Conservation (phyloP, 2,113 vertebrate genomes). For the Gymnarchus niloticus region DNA sequence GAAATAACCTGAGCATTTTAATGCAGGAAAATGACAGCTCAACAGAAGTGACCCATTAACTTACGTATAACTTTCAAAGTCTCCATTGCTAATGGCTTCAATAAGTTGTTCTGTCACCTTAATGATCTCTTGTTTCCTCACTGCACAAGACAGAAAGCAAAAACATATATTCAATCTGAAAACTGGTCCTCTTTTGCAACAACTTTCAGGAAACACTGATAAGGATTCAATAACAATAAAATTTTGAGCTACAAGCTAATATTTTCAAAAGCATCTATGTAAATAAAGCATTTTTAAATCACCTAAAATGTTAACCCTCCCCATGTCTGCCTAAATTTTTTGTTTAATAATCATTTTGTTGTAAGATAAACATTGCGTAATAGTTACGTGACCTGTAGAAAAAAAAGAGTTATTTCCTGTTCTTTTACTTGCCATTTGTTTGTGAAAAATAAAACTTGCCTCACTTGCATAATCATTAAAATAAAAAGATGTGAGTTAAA, state of each 20-base stretch:
- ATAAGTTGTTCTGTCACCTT: slow-evolving; percentile 91
- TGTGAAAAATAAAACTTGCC: neutral
- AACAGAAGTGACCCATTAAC: slow-evolving; percentile 38
- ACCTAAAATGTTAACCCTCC: too few species aligned
- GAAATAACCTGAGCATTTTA: neutral
- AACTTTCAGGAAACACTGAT: neutral
- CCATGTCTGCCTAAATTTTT: too few species aligned
- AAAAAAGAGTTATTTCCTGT: too few species aligned
- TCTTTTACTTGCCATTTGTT: neutral
- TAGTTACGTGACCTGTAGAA: too few species aligned
- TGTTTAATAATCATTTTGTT: too few species aligned
- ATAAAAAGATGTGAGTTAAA: too few species aligned
- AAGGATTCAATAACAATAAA: neutral
- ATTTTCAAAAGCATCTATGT: too few species aligned
- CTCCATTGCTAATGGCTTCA: slow-evolving; percentile 90
- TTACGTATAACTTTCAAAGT: slow-evolving; percentile 89
- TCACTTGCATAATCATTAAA: too few species aligned
- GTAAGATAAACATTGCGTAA: too few species aligned
- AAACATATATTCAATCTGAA: neutral
- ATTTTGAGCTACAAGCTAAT: too few species aligned
- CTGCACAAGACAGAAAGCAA: slow-evolving; percentile 50
- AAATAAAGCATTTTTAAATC: too few species aligned
- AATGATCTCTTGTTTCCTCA: slow-evolving; percentile 88
- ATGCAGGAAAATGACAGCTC: neutral
- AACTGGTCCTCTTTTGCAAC: neutral